phyloP scores from a whole-genome alignment of 2,113 vertebrate species.

The Trichechus manatus region DNA sequence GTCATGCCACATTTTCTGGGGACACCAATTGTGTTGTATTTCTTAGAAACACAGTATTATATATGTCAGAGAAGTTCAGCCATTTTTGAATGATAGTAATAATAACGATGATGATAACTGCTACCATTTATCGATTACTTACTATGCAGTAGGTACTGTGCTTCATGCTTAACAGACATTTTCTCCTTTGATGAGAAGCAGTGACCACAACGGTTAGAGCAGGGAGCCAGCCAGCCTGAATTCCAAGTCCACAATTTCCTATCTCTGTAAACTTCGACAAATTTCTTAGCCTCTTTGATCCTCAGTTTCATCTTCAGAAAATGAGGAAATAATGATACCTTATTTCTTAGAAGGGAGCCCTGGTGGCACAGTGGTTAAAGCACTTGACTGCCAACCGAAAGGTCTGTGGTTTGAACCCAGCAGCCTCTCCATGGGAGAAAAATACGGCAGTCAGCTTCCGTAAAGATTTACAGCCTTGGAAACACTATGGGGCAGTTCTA shows the following conservation, averaged over 20 bases:
- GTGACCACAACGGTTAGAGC: not conserved
- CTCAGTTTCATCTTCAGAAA: not conserved
- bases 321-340: not conserved
- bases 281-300: not conserved
- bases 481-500: no score
- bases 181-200: not conserved
- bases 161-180: not conserved
- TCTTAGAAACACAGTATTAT: not conserved
- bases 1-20: not conserved
- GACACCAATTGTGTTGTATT: not conserved
- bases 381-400: no score
- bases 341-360: not conserved
- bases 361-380: no score
- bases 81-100: not conserved
- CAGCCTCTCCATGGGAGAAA: no score
- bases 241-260: not conserved
- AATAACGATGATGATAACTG: not conserved
- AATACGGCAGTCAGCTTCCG: no score
- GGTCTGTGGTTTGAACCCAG: no score
- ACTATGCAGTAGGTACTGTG: not conserved
- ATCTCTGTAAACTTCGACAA: not conserved
- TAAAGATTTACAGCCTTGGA: no score
- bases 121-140: not conserved
- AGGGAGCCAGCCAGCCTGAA: not conserved
- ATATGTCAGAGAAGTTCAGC: not conserved